Percentiles rank a stretch among this genome's conserved stretches.
Conservation (phyloP, 2,888 invertebrate species). For the Limnephilus rhombicus region DNA sequence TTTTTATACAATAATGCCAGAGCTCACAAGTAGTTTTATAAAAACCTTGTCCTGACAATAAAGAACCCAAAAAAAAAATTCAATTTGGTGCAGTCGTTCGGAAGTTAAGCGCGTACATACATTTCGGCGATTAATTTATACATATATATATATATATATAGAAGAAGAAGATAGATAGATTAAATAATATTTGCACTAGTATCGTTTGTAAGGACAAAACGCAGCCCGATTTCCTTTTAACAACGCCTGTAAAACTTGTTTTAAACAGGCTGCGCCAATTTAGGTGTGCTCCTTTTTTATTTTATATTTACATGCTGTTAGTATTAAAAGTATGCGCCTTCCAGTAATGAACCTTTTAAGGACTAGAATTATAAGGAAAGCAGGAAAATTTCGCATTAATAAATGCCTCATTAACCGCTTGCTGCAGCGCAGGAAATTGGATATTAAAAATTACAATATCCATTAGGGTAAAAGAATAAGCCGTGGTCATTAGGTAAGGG, state of each 20-base stretch:
- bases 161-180: too few relatives aligned
- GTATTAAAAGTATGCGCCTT: not conserved
- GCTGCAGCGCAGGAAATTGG: not conserved
- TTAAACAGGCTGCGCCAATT: not conserved
- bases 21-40: too few relatives aligned
- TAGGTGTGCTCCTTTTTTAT: not conserved
- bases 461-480: conserved; percentile 8
- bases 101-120: too few relatives aligned
- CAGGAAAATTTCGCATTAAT: not conserved
- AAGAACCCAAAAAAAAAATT: too few relatives aligned
- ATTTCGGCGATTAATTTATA: too few relatives aligned
- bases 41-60: too few relatives aligned
- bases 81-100: too few relatives aligned
- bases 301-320: not conserved
- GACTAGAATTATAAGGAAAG: not conserved
- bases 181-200: too few relatives aligned
- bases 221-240: not conserved
- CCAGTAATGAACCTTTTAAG: not conserved
- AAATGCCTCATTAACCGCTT: not conserved
- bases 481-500: not conserved
- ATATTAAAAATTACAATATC: conserved; percentile 11
- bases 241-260: not conserved
- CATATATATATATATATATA: too few relatives aligned
- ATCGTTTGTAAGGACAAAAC: too few relatives aligned
- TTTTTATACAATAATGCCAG: too few relatives aligned